Evolutionary conservation across 2,888 invertebrate species (phyloP).

Genomic region (Leptopilina myrica): DNA sequence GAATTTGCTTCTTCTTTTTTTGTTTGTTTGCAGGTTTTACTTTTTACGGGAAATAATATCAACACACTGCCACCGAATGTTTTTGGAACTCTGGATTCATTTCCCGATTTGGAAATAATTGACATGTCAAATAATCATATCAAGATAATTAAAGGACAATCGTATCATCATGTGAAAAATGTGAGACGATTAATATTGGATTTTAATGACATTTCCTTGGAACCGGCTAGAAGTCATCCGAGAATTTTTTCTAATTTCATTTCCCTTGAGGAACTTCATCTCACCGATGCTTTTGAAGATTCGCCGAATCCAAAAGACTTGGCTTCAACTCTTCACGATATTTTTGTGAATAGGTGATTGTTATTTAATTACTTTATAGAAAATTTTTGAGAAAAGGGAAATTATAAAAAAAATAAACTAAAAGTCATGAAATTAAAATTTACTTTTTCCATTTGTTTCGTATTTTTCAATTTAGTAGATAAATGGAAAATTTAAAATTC

Average conservation of each 20-base stretch:
- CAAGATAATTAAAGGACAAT: constrained; percentile 84
- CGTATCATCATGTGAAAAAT: constrained; percentile 85
- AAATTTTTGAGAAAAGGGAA: not conserved
- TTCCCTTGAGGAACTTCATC: constrained; percentile 83
- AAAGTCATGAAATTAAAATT: too few species aligned
- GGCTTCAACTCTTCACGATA: constrained; percentile 83
- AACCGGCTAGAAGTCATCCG: constrained; percentile 82
- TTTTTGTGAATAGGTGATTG: constrained; percentile 81
- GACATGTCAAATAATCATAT: constrained; percentile 88
- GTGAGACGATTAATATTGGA: constrained; percentile 84
- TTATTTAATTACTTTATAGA: not conserved
- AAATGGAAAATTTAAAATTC: too few species aligned
- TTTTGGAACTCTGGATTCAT: constrained; percentile 81
- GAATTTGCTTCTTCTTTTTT: too few species aligned
- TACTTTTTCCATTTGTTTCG: too few species aligned
- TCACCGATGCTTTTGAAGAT: constrained; percentile 86
- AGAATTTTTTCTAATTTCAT: constrained; percentile 84
- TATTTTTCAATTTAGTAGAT: too few species aligned
- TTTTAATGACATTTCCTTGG: constrained; percentile 84
- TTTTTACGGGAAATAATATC: constrained; percentile 85
- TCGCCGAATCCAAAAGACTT: constrained; percentile 79
- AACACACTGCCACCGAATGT: constrained; percentile 83
- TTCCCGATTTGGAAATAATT: constrained; percentile 80
- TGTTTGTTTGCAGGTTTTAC: constrained; percentile 77
- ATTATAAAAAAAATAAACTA: too few species aligned